These are phyloP conservation scores for Heliothis virescens DNA, from an alignment of 1,140 invertebrate genomes.

Conservation along the genomic window DNA sequence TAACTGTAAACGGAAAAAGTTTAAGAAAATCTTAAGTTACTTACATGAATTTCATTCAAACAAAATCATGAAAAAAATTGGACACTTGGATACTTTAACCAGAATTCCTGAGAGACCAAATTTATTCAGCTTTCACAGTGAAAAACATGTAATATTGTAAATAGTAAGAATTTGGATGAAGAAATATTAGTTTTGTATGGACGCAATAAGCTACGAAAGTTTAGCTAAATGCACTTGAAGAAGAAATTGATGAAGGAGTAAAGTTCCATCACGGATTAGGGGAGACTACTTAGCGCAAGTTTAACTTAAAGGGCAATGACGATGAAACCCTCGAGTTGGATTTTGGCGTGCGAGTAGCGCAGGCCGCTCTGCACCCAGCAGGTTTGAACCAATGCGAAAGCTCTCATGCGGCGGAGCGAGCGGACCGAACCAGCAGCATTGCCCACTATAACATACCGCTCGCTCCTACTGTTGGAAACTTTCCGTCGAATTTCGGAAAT, in stretches of 20 bases:
- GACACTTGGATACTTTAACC: too few relatives aligned
- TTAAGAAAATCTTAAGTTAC: not conserved
- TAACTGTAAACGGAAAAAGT: not conserved
- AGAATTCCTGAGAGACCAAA: too few relatives aligned
- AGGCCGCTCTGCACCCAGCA: conserved; percentile 61
- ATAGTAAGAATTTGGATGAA: not conserved
- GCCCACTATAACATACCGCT: conserved; percentile 65
- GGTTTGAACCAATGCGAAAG: conserved; percentile 71
- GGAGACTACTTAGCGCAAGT: conserved; percentile 72
- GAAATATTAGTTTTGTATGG: conserved; percentile 13
- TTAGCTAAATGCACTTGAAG: conserved; percentile 35
- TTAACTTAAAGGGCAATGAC: conserved; percentile 71
- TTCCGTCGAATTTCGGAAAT: conserved; percentile 84
- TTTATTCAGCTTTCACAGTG: too few relatives aligned
- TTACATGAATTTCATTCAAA: not conserved
- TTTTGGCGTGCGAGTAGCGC: conserved; percentile 60
- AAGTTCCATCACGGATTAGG: conserved; percentile 69
- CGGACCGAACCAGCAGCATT: conserved; percentile 60
- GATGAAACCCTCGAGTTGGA: conserved; percentile 68
- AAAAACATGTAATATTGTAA: not conserved
- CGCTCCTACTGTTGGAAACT: conserved; percentile 69
- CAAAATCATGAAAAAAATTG: too few relatives aligned
- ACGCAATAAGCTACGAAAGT: conserved; percentile 6
- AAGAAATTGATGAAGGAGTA: conserved; percentile 60
- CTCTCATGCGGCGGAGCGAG: conserved; percentile 76